A percentile compares a stretch with the other conserved stretches of the same genome.
These are phyloP conservation scores for Sipha maydis DNA, from an alignment of 2,888 invertebrate species.

Conservation along the genomic window DNA sequence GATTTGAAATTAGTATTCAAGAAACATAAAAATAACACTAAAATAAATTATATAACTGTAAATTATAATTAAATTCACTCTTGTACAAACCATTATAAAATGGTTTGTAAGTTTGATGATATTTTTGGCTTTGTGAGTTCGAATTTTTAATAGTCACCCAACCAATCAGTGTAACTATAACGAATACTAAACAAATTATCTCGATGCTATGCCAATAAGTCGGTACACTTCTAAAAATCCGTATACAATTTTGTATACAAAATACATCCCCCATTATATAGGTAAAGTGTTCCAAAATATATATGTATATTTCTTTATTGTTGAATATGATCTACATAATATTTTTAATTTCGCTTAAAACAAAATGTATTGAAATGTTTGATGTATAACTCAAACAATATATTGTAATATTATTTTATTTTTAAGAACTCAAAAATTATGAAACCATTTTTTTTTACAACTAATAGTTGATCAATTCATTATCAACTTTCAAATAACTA, in stretches of 20 bases:
- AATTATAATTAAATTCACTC: background rate
- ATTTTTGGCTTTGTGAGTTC: background rate
- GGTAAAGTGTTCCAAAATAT: background rate
- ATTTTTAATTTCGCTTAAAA: background rate
- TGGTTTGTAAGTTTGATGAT: background rate
- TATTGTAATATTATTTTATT: background rate
- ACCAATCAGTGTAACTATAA: background rate
- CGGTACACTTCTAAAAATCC: no score
- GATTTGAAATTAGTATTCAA: slow-evolving; percentile 26
- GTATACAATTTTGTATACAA: no score
- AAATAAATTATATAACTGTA: slow-evolving; percentile 26
- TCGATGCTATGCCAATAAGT: no score
- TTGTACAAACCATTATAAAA: no score
- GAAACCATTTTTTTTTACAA: background rate
- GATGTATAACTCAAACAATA: background rate
- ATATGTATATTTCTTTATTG: background rate
- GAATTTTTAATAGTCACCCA: background rate
- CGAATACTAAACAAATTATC: background rate
- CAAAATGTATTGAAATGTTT: background rate
- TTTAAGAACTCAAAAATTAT: no score
- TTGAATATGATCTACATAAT: background rate
- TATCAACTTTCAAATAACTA: background rate
- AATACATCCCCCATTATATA: no score
- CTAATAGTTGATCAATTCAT: background rate
- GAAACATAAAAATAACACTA: slow-evolving; percentile 22